Base-by-base conservation (phyloP, 2,888 invertebrate genomes). In the Pherbina coryleti region DNA sequence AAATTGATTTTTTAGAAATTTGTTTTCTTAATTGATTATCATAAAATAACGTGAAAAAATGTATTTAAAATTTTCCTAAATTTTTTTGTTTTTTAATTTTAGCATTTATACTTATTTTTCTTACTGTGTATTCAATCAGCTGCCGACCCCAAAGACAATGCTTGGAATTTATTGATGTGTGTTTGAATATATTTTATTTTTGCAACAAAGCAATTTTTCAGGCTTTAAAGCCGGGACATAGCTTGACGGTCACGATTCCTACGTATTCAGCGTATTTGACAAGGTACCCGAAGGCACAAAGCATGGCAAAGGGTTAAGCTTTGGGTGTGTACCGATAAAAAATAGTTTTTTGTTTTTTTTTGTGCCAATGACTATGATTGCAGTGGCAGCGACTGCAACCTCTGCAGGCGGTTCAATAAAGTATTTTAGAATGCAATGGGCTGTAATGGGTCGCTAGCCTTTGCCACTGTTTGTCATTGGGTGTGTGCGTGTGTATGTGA, bases 381-480 rank as follows among this genome's bases (percentile, higher is more conserved):
- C 60, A 44, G 44, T 7, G 9, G 19, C 25, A 25, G 28, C 69
- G 51, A 25, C 51, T 25, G 51, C 49, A 28, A 49, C 49, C 49
- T 69, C 72, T 55, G 57, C 69, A 14, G 69, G 51, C 49, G 44
- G 72, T 66, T 74, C 74, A 74, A 78, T 69, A 72, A 53, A 44
- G 37, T 44, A 44, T 78, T 60, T 69, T 44, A 31, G 77, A 79
- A 79, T 81, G 78, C 80, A 79, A 83, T 82, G 83, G 82, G 81
- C 80, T 85, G 82, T 83, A 84, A 84, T 82, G 79, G 80, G 19
- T 80, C 82, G 77, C 77, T 83, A 82, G 80, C 80, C 69, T 67
- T 19, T 11, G 60, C 28, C 28, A 31, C 14, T 25, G 28, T 60
- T 28, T 25, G 28, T 17, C 25, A 28, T 25, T 14, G 14, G 51